Conservation (phyloP, 2,888 invertebrate genomes). For the Tipula lateralis region DNA sequence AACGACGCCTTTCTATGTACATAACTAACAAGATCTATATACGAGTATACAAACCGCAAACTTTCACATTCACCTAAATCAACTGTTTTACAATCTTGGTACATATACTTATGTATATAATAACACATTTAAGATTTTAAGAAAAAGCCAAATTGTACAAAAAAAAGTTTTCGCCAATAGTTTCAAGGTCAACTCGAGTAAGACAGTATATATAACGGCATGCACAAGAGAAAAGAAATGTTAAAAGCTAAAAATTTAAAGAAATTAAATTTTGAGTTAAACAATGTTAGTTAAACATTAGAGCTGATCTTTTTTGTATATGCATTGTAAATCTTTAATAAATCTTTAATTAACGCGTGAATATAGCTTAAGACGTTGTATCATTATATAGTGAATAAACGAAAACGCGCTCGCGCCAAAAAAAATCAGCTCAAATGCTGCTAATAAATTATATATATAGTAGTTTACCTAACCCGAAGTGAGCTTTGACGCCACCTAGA, state of each 20-base stretch:
- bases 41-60: not conserved
- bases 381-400: not conserved
- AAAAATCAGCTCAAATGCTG: not conserved
- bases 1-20: not conserved
- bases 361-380: not conserved
- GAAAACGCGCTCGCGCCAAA: not conserved
- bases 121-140: too few relatives aligned
- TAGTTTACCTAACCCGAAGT: slow-evolving; percentile 79
- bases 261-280: not conserved
- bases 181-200: not conserved
- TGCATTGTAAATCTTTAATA: not conserved
- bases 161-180: not conserved
- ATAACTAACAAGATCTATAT: not conserved
- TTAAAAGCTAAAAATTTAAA: not conserved
- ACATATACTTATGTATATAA: not conserved
- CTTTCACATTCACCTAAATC: not conserved
- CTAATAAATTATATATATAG: slow-evolving; percentile 34
- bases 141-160: not conserved
- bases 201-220: not conserved
- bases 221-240: not conserved
- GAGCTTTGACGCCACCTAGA: slow-evolving; percentile 84
- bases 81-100: not conserved
- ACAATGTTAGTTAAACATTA: slow-evolving; percentile 1
- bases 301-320: not conserved
- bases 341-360: not conserved